These are phyloP conservation scores for Deilephila porcellus DNA, from an alignment of 2,888 invertebrate species.

Conservation along the genomic window DNA sequence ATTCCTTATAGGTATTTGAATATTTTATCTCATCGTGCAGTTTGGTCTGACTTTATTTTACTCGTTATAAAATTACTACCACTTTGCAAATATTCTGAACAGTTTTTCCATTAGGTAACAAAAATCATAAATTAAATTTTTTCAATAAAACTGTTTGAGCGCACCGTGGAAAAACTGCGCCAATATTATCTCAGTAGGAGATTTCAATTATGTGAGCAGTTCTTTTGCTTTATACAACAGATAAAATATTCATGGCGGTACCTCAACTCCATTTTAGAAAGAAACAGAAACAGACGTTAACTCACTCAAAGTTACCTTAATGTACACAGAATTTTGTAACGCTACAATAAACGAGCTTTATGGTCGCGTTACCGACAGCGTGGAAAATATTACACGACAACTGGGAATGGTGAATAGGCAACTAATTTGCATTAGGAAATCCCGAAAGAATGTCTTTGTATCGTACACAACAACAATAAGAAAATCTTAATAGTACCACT, in stretches of 20 bases:
- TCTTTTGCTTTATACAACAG: slow-evolving; percentile 3
- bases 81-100: too few relatives aligned
- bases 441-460: slow-evolving; percentile 5
- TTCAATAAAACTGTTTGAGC: background rate
- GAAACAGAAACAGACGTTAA: background rate
- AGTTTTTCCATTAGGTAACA: background rate
- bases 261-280: background rate
- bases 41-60: too few relatives aligned
- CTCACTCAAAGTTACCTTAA: background rate
- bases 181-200: background rate
- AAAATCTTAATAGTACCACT: background rate
- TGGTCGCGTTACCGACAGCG: background rate
- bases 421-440: background rate
- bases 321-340: background rate
- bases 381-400: slow-evolving; percentile 2
- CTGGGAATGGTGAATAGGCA: background rate
- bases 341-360: slow-evolving; percentile 3
- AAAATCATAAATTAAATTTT: slow-evolving; percentile 1
- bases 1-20: too few relatives aligned
- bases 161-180: background rate
- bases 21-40: too few relatives aligned
- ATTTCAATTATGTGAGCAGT: background rate
- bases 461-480: background rate
- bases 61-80: too few relatives aligned
- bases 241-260: background rate